Evolutionary conservation across 1,140 invertebrate species (phyloP), one percentile per base, ranked within the genome.

Genomic region (Drosophila miranda): DNA sequence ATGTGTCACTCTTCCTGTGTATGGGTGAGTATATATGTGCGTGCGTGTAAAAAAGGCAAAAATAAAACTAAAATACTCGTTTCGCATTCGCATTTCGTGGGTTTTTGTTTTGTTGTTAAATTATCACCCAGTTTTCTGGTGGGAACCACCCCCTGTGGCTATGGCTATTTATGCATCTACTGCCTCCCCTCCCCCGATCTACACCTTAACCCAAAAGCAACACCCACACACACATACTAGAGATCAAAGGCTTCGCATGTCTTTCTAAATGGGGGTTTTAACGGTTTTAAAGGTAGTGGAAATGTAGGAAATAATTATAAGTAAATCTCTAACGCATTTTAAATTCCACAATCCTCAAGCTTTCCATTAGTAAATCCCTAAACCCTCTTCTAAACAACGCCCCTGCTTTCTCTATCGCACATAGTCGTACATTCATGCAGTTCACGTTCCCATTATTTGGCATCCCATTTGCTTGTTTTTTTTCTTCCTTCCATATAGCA

Each of bases 101-200:
- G 34, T 38, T 82, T 79, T 49, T 64, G 59, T 84, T 38, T 38
- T 83, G 75, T 83, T 83, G 80, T 79, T 83, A 84, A 83, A 83
- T 83, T 83, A 83, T 83, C 80, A 75, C 79, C 77, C 78, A 81
- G 59, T 64, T 63, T 34, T 38, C 34, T 38, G 58, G 46, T 58
- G 58, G 51, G 30, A 84, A 56, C 50, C 71, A 79, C 60, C 80
- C 75, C 69, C 55, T 26, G 44, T 59, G 54, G 16, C 57, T 21
- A 46, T 43, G 54, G 58, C 80, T 72, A 84, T 82, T 82, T 82
- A 83, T 83, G 75, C 75, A 43, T 53, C 49, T 57, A 62, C 61
- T 78, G 42, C 71, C 49, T 41, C 45, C 41, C 28, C 42, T 21
- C 67, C 16, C 41, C 28, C 58, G 16, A 38, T 13, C 34, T 38